Base-by-base conservation (phyloP, 2,797 vertebrate species). In the Myoxocephalus aenaeus region DNA sequence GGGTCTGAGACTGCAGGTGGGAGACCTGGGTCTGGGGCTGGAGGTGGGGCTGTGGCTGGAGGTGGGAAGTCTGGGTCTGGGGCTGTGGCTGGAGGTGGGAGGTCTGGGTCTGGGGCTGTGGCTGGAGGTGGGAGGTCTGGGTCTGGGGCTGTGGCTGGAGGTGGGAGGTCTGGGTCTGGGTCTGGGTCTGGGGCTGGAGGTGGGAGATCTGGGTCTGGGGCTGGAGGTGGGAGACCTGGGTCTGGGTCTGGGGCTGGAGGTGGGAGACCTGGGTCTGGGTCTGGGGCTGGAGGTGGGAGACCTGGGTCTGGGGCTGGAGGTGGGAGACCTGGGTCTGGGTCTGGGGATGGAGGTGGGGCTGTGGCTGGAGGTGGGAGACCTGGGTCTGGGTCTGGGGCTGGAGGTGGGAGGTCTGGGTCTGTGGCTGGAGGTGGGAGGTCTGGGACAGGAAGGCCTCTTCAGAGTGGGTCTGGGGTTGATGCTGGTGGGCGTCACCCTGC, bases 401-500 rank as follows among this genome's bases (percentile, higher is more conserved):
- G 8, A 3, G 12, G 40, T 38, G 36, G 36, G 36, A 13, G 38
- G 7, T 6, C 36, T 38, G 36, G 36, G 5, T 5, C 38, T 40
- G 82, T 40, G 76, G 59, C 2, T 17, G 68, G 38, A 15, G 8
- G 3, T 13, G 40, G 11, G 11, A 3, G 38, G 8, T 7, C 38
- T 38, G 38, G 38, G 6, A 0, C 38, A 11, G 40, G 40, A 40
- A n/a, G 50, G 6, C 9, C 50, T 3, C 46, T 9, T 48, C 46
- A 20, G 46, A 7, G 46, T 13, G 38, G 53, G 65, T 3, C 61
- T 58, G 71, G 8, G 57, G 29, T 1, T 51, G 73, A 2, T 14
- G 48, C 46, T 20, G 50, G 22, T 14, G 95, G 73, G 91, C 92
- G 6, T 77, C 51, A 0, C 14, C n/a, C 61, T 58, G 54, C 15